phyloP scores from a whole-genome alignment of 2,797 vertebrate genomes.

The Tinamus major region DNA sequence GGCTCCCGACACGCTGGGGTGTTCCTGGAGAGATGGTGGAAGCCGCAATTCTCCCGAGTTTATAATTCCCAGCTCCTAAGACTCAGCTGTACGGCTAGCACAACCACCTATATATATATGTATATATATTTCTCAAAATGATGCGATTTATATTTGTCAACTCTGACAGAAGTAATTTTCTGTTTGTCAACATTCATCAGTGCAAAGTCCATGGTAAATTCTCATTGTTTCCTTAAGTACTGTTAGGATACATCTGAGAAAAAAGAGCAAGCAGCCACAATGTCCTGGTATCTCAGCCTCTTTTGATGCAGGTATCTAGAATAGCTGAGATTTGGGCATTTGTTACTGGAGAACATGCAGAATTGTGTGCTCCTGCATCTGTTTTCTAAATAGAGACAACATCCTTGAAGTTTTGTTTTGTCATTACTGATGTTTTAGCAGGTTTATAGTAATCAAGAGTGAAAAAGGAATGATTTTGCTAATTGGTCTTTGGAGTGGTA shows the following conservation, averaged over 20 bases:
- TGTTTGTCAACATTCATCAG: not conserved
- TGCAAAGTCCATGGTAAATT: not conserved
- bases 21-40: not conserved
- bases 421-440: not conserved
- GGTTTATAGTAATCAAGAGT: not conserved
- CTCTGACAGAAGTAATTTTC: not conserved
- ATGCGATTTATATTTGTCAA: not conserved
- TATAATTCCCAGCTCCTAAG: not conserved
- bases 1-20: not conserved
- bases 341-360: not conserved
- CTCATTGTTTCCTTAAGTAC: not conserved
- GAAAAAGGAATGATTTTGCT: not conserved
- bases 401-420: not conserved
- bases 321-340: not conserved
- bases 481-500: not conserved
- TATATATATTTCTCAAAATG: not conserved
- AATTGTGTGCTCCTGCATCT: not conserved
- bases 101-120: not conserved
- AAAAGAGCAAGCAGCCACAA: not conserved
- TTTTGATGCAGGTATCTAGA: not conserved
- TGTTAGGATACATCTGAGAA: not conserved
- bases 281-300: not conserved
- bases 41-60: not conserved
- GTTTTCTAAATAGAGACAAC: accelerated
- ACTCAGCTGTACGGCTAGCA: not conserved